A percentile compares a stretch with the other conserved stretches of the same genome.
Evolutionary conservation across 2,797 vertebrate species (phyloP).

Genomic region (Gallinago solitaria): DNA sequence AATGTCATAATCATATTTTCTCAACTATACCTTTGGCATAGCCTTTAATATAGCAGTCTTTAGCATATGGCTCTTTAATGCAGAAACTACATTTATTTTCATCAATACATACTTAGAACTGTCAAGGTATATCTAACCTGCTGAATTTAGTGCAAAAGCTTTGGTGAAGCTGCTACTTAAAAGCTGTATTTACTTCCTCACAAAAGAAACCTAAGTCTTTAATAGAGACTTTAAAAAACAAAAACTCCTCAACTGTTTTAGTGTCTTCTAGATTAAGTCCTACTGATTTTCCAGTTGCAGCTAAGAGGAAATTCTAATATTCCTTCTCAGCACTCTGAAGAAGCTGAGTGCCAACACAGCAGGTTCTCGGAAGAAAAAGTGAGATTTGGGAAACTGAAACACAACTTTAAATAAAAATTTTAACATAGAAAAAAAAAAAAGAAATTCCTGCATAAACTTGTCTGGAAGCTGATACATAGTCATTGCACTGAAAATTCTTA

Average conservation of each 20-base stretch:
- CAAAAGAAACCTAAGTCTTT: neutral
- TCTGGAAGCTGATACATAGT: neutral
- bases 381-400: neutral
- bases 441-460: neutral
- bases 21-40: neutral
- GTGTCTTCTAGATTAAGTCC: neutral
- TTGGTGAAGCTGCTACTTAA: neutral
- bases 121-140: neutral
- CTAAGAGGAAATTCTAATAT: neutral
- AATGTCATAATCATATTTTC: neutral
- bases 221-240: neutral
- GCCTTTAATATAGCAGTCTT: neutral
- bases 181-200: neutral
- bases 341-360: neutral
- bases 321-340: neutral
- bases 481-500: neutral
- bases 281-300: neutral
- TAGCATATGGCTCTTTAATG: neutral
- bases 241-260: neutral
- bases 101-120: neutral
- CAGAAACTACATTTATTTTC: neutral
- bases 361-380: neutral
- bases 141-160: neutral
- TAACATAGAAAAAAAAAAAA: neutral
- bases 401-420: neutral